phyloP scores from a whole-genome alignment of 2,797 vertebrate species.

The Emys orbicularis region DNA sequence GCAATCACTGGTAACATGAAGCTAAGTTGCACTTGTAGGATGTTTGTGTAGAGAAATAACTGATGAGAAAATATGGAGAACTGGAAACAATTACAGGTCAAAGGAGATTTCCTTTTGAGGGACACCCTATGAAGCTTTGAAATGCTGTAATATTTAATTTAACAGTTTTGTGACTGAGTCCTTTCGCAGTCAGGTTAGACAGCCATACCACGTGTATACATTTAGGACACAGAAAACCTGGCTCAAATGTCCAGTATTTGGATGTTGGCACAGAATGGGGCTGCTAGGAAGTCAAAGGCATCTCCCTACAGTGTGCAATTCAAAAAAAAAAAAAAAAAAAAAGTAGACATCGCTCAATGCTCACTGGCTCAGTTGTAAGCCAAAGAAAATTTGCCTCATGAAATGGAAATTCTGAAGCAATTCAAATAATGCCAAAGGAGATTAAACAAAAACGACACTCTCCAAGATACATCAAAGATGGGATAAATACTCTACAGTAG shows the following conservation, averaged over 20 bases:
- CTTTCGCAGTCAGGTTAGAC: background rate
- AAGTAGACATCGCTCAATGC: constrained; percentile 79
- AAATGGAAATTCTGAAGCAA: constrained; percentile 90
- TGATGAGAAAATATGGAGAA: constrained; percentile 24
- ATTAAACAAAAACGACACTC: constrained; percentile 70
- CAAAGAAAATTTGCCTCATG: constrained; percentile 84
- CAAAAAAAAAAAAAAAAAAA: background rate
- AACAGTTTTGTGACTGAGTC: background rate
- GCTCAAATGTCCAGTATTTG: background rate
- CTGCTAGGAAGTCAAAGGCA: background rate
- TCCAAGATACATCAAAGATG: constrained; percentile 71
- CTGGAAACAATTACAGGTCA: constrained; percentile 48
- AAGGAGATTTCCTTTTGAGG: background rate
- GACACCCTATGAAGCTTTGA: background rate
- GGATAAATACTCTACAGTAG: background rate
- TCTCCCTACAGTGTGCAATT: constrained; percentile 25
- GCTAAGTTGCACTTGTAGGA: background rate
- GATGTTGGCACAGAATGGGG: background rate
- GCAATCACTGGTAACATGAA: background rate
- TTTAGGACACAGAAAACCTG: constrained; percentile 9
- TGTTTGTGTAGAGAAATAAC: background rate
- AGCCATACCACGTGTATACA: background rate
- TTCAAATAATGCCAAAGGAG: constrained; percentile 80
- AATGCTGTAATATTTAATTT: background rate
- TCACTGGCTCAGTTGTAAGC: constrained; percentile 77